A percentile compares a stretch with the other conserved stretches of the same genome.
Conservation (phyloP, 2,888 invertebrate genomes). For the Lamellibrachia columna region DNA sequence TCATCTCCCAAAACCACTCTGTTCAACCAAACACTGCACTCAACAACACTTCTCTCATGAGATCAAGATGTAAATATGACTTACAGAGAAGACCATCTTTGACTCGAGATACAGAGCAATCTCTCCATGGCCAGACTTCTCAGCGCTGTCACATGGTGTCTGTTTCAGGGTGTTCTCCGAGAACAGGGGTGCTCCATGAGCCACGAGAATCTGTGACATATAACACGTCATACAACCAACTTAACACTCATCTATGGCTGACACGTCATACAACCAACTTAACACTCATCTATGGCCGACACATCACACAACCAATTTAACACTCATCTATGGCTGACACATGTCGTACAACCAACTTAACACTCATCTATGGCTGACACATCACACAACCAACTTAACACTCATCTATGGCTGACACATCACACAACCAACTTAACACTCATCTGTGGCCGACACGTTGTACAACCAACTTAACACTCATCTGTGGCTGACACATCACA, state of each 20-base stretch:
- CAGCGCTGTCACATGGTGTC: conserved; percentile 76
- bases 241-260: background rate
- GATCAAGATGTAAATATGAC: conserved; percentile 30
- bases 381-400: too few relatives aligned
- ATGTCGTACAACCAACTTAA: background rate
- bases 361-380: background rate
- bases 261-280: background rate
- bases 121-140: conserved; percentile 71
- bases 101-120: conserved; percentile 75
- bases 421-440: background rate
- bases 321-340: background rate
- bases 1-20: too few relatives aligned
- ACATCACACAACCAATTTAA: background rate
- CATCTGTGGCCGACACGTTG: background rate
- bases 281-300: background rate
- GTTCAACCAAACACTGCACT: background rate
- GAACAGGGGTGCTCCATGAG: conserved; percentile 73
- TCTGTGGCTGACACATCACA: background rate
- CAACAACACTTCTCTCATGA: background rate
- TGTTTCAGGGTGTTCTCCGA: conserved; percentile 73
- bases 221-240: background rate
- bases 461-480: too few relatives aligned
- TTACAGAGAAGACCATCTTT: conserved; percentile 73
- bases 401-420: background rate
- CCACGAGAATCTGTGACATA: conserved; percentile 68